phyloP scores from a whole-genome alignment of 2,888 invertebrate genomes.

The Macrophya annulata region DNA sequence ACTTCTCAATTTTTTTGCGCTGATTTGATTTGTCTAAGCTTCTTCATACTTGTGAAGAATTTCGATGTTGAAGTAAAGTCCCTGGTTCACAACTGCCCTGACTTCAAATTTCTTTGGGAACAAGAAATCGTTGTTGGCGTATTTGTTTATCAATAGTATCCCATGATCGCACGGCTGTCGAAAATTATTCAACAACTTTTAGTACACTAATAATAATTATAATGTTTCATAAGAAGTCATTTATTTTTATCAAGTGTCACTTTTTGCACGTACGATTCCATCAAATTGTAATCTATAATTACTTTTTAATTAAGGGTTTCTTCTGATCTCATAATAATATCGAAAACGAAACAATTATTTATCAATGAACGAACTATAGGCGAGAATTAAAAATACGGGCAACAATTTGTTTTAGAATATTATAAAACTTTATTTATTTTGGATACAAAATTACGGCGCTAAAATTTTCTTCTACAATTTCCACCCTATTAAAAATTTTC shows the following conservation, averaged over 20 bases:
- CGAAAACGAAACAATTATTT: background rate
- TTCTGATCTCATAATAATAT: background rate
- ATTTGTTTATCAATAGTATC: conserved; percentile 85
- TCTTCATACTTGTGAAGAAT: conserved; percentile 79
- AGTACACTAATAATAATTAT: conserved; percentile 61
- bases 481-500: no score
- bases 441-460: background rate
- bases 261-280: background rate
- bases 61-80: conserved; percentile 84
- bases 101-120: conserved; percentile 85
- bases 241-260: background rate
- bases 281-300: background rate
- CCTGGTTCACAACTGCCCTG: conserved; percentile 84
- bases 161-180: conserved; percentile 85
- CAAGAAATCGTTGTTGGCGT: conserved; percentile 84
- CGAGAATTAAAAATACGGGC: background rate
- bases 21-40: no score
- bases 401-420: background rate
- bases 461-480: background rate
- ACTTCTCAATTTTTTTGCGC: conserved; percentile 64
- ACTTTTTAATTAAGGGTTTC: background rate
- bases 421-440: background rate
- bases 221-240: background rate
- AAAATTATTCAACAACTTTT: conserved; percentile 7
- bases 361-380: background rate